Evolutionary conservation across 2,113 vertebrate species (phyloP).

Genomic region (Microcebus tavaratra): DNA sequence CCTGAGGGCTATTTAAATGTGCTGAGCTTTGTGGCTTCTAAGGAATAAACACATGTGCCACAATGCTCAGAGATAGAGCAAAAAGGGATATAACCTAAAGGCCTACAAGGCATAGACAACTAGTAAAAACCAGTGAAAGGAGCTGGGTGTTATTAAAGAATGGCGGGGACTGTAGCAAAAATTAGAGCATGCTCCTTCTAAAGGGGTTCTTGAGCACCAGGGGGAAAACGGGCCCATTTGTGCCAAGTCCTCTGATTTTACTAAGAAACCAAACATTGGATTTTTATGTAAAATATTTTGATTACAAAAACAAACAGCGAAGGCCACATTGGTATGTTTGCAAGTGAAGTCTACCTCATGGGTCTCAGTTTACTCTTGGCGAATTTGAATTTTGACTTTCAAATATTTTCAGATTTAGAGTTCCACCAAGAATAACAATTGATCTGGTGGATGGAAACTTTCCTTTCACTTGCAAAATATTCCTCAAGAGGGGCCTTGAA

Average conservation of each 20-base stretch:
- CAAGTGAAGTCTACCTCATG: background rate
- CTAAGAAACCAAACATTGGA: background rate
- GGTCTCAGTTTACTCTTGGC: background rate
- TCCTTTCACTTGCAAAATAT: background rate
- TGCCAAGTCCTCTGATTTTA: background rate
- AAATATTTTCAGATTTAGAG: too few relatives aligned
- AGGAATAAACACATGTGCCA: background rate
- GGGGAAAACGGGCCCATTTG: background rate
- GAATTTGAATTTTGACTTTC: background rate
- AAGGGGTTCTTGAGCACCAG: background rate
- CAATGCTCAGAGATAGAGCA: slow-evolving; percentile 35
- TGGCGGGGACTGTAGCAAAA: background rate
- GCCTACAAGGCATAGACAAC: background rate
- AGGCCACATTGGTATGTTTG: background rate
- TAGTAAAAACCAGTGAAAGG: background rate
- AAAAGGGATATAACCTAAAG: background rate
- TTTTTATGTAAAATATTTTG: slow-evolving; percentile 31
- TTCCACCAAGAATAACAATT: too few relatives aligned
- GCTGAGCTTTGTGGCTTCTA: slow-evolving; percentile 4
- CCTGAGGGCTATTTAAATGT: background rate
- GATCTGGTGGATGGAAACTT: too few relatives aligned
- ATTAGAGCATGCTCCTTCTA: background rate
- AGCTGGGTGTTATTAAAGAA: background rate
- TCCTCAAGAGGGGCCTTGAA: background rate
- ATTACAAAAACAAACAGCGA: background rate